Conservation (phyloP, 2,113 vertebrate genomes). For the Vulpes lagopus region DNA sequence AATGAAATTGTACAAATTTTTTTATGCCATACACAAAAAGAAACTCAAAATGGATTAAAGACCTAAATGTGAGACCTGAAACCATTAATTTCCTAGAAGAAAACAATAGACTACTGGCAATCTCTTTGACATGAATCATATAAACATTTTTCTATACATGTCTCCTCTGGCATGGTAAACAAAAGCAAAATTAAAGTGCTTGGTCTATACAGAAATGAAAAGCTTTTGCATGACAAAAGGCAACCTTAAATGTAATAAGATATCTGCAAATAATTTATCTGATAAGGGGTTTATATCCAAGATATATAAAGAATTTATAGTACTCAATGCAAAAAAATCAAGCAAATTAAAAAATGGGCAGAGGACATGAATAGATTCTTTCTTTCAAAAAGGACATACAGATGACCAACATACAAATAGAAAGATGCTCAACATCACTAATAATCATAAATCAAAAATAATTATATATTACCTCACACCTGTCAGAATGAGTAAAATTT, state of each 20-base stretch:
- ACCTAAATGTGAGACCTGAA: not conserved
- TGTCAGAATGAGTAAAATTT: not conserved
- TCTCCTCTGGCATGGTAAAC: not conserved
- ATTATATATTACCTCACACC: not conserved
- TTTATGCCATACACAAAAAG: not conserved
- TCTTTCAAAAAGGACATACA: not conserved
- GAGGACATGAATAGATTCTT: not conserved
- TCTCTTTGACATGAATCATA: not conserved
- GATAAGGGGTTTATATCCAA: not conserved
- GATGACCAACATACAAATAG: not conserved
- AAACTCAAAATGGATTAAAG: not conserved
- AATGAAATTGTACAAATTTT: not conserved
- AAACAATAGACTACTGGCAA: not conserved
- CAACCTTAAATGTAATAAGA: not conserved
- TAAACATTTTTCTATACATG: not conserved
- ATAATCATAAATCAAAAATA: not conserved
- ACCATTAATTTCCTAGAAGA: not conserved
- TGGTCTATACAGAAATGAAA: not conserved
- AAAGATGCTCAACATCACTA: not conserved
- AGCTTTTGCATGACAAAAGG: not conserved
- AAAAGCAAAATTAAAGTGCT: not conserved
- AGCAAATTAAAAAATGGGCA: not conserved
- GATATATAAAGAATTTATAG: not conserved
- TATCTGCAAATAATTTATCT: not conserved
- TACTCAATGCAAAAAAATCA: not conserved